Evolutionary conservation across 2,888 invertebrate genomes (phyloP), one percentile per base, ranked within the genome.

Genomic region (Neuroscelio doddi): DNA sequence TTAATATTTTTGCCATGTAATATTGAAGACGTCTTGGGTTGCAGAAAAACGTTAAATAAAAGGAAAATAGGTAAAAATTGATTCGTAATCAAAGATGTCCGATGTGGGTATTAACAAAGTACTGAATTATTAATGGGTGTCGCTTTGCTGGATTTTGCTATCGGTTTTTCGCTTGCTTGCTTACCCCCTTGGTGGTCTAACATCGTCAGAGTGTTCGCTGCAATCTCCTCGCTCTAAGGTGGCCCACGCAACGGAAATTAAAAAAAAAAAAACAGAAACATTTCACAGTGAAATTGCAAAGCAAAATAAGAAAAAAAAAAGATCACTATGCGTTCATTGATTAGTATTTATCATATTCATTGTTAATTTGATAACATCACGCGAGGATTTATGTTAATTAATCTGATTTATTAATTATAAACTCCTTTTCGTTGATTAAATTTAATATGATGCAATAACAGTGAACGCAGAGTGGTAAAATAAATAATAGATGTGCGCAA

Each of bases 171-270:
- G 12, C 36, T 65, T 9, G 56, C 24, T 72, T 75, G 89, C 93
- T 94, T 94, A 95, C 95, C 95, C 92, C 95, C 95, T 93, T 96
- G 96, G 87, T 93, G 92, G 87, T 92, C 90, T 89, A 96, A 89
- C 90, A 91, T 91, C 87, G 92, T 92, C 89, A 95, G 88, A 85
- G 95, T 95, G 89, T 93, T 92, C 87, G 92, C 91, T 86, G 95
- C 96, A 85, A 92, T 90, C 85, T 96, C 95, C 90, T 95, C 93
- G 89, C 94, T 95, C 95, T 96, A 79, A 77, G 72, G 51, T 47
- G 76, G 71, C 71, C 75, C 76, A 72, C 61, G 57, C 70, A 75
- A 70, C 62, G 74, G 62, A 70, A 75, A 71, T 46, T 53, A 70
- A 71, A 66, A 68, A 68, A 72, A 71, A 56, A 61, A 51, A 27